Evolutionary conservation across 2,797 vertebrate species (phyloP).

Genomic region (Heterohyrax brucei): DNA sequence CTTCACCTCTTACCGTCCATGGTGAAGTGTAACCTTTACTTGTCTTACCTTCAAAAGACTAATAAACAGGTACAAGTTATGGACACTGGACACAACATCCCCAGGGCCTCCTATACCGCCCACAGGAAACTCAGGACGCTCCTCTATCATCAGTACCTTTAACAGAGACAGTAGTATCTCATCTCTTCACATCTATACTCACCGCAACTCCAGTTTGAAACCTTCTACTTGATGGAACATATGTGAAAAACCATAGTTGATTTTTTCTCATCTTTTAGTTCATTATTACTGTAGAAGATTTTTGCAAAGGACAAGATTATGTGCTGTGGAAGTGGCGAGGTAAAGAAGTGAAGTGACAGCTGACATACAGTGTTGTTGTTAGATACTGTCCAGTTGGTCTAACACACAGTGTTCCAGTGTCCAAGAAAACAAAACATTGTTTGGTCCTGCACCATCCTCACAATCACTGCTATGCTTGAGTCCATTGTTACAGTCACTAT

Average conservation of each 20-base stretch:
- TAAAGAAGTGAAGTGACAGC: neutral
- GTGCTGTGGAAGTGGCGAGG: neutral
- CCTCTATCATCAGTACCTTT: neutral
- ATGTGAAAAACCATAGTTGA: neutral
- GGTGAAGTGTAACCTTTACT: neutral
- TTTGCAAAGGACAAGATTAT: neutral
- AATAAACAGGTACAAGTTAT: neutral
- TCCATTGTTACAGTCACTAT: too few species aligned
- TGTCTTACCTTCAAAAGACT: neutral
- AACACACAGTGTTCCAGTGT: too few species aligned
- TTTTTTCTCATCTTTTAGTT: neutral
- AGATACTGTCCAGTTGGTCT: too few species aligned
- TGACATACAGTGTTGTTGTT: neutral
- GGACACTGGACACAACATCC: neutral
- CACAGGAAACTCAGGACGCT: neutral
- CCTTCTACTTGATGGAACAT: neutral
- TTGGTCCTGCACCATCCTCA: too few species aligned
- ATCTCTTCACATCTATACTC: neutral
- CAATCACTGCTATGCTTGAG: too few species aligned
- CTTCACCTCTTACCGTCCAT: neutral
- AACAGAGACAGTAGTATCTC: neutral
- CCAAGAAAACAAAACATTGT: too few species aligned
- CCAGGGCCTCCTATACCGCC: fast-evolving
- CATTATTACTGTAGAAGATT: neutral
- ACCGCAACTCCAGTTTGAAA: neutral